These are phyloP conservation scores for Chaetophractus vellerosus DNA, from an alignment of 2,797 vertebrate species.

Conservation along the genomic window DNA sequence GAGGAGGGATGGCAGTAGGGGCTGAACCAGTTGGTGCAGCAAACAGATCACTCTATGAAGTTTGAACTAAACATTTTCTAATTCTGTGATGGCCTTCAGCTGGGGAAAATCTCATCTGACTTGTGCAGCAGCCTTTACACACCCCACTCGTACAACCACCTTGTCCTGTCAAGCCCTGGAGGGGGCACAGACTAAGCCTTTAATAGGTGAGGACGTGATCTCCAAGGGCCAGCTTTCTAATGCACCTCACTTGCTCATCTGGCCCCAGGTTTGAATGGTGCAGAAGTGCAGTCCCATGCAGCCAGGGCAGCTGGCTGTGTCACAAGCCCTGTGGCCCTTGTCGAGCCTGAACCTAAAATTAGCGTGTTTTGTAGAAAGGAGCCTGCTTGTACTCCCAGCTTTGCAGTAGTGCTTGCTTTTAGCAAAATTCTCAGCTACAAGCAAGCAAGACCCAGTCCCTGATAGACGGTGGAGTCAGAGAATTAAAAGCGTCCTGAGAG, in stretches of 20 bases:
- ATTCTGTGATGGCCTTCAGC: not conserved
- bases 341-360: not conserved
- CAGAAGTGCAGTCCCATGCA: not conserved
- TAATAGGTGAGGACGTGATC: not conserved
- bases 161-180: not conserved
- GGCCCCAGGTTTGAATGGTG: not conserved
- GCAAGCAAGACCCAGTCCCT: not conserved
- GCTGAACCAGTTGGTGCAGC: too few relatives aligned
- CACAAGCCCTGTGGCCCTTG: not conserved
- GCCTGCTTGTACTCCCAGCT: not conserved
- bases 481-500: not conserved
- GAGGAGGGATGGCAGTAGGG: not conserved
- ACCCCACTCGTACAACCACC: not conserved
- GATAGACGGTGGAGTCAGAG: not conserved
- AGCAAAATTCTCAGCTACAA: not conserved
- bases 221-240: not conserved
- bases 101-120: slow-evolving; percentile 14
- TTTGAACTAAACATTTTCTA: not conserved
- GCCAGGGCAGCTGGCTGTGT: not conserved
- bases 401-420: not conserved
- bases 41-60: not conserved
- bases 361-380: not conserved
- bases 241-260: not conserved
- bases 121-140: not conserved
- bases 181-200: not conserved